phyloP scores from a whole-genome alignment of 2,113 vertebrate genomes.

The Aspidoscelis tigris region DNA sequence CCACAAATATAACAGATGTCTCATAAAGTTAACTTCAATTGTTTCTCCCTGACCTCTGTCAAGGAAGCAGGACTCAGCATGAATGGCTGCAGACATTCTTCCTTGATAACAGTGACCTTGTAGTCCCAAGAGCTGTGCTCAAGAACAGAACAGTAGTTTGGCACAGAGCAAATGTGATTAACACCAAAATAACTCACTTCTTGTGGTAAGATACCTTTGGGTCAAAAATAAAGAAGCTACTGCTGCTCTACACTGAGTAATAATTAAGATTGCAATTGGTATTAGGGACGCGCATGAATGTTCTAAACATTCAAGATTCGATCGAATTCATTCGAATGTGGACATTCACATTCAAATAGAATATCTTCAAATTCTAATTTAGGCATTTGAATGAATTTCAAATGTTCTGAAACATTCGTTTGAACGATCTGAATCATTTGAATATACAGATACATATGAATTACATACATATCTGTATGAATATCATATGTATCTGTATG shows the following conservation, averaged over 20 bases:
- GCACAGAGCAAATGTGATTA: constrained; percentile 77
- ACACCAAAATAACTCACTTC: constrained; percentile 75
- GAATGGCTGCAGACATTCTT: constrained; percentile 72
- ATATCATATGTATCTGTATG: no score
- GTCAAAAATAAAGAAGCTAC: constrained; percentile 67
- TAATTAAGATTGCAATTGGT: constrained; percentile 50
- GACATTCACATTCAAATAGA: no score
- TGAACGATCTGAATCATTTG: no score
- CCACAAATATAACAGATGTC: constrained; percentile 77
- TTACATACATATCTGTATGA: no score
- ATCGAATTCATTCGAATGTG: no score
- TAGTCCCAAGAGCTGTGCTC: constrained; percentile 72
- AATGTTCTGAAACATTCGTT: no score
- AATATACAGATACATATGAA: no score
- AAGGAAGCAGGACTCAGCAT: constrained; percentile 72
- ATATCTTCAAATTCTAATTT: no score
- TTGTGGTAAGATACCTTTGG: constrained; percentile 63
- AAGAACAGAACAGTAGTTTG: constrained; percentile 63
- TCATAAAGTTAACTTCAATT: constrained; percentile 80
- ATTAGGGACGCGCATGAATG: no score
- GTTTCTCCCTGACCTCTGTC: constrained; percentile 75
- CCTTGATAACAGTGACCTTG: constrained; percentile 73
- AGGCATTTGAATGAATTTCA: no score
- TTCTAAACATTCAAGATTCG: no score
- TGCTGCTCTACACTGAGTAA: constrained; percentile 52